Evolutionary conservation across 2,797 vertebrate genomes (phyloP).

Genomic region (Squalus acanthias): DNA sequence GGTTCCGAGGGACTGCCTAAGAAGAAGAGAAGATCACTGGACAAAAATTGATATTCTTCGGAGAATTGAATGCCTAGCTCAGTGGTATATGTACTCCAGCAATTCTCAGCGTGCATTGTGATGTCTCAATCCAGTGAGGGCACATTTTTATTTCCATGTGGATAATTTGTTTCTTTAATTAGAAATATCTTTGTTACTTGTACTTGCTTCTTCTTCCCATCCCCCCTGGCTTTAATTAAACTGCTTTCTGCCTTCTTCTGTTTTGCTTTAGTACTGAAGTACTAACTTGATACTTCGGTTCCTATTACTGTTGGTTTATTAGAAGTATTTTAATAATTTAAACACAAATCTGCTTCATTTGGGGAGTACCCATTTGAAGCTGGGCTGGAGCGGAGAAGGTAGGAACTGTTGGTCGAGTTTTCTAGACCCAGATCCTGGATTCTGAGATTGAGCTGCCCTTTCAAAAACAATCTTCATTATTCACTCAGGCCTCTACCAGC

Average conservation of each 20-base stretch:
- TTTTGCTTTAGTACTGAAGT: background rate
- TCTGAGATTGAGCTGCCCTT: no score
- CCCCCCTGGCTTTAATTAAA: background rate
- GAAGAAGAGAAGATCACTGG: background rate
- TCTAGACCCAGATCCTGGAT: no score
- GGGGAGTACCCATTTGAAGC: background rate
- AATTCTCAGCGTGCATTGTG: background rate
- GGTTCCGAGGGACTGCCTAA: no score
- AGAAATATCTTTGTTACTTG: background rate
- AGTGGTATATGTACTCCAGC: background rate
- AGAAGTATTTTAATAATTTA: background rate
- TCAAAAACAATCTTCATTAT: no score
- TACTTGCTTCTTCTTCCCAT: background rate
- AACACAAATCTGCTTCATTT: background rate
- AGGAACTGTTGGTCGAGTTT: no score
- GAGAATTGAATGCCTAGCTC: background rate
- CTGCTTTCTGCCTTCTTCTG: background rate
- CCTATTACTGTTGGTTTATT: background rate
- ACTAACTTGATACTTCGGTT: background rate
- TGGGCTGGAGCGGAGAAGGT: background rate
- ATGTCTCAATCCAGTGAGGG: background rate
- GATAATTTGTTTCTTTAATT: background rate
- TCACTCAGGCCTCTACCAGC: no score
- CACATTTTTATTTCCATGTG: background rate
- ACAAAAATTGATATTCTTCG: background rate